These are phyloP conservation scores for Drosophila leonis DNA, from an alignment of 2,888 invertebrate genomes.

Conservation along the genomic window DNA sequence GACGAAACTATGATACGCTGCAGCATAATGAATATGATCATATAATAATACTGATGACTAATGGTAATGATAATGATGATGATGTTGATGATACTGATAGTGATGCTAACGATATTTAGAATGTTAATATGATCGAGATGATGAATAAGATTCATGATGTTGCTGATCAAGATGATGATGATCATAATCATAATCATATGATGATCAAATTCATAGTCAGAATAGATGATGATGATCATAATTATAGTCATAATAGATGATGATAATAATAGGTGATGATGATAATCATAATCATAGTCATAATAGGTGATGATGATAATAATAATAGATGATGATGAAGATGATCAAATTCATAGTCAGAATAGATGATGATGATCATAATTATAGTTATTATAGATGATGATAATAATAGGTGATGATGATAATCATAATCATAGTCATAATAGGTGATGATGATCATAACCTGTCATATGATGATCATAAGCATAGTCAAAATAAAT, in stretches of 20 bases:
- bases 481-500: too few species aligned
- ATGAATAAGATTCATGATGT: not conserved
- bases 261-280: not conserved
- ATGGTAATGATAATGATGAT: too few species aligned
- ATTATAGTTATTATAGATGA: too few species aligned
- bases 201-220: not conserved
- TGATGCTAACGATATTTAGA: too few species aligned
- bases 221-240: not conserved
- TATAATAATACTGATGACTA: not conserved
- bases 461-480: too few species aligned
- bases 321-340: not conserved
- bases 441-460: not conserved
- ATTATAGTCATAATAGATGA: too few species aligned
- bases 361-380: too few species aligned
- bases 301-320: not conserved
- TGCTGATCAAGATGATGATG: not conserved
- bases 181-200: not conserved
- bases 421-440: not conserved
- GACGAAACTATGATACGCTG: slow-evolving; percentile 1
- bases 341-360: too few species aligned
- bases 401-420: not conserved
- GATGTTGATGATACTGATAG: too few species aligned
- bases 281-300: not conserved
- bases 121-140: not conserved
- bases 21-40: not conserved